phyloP scores from a whole-genome alignment of 64 coral and sea anemone species.

The Cladopsammia gracilis region DNA sequence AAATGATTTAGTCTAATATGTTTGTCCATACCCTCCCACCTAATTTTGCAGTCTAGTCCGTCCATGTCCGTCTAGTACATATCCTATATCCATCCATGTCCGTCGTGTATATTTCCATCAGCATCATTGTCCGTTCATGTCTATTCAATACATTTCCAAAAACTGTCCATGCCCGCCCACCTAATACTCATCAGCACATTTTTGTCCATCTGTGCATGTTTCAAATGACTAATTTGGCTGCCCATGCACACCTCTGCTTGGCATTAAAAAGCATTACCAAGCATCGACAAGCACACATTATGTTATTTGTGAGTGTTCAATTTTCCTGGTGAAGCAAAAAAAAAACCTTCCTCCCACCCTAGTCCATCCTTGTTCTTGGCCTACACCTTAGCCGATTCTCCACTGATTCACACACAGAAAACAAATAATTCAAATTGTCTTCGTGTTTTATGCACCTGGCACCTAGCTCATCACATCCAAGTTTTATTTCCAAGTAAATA shows the following conservation, averaged over 20 bases:
- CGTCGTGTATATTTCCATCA: background rate
- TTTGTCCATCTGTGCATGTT: background rate
- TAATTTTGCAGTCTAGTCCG: constrained; percentile 4
- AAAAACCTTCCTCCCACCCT: constrained; percentile 12
- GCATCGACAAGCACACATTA: constrained; percentile 6
- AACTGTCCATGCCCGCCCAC: background rate
- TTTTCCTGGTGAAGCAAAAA: constrained; percentile 5
- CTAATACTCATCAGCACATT: background rate
- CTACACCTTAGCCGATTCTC: constrained; percentile 25
- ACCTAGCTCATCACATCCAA: constrained; percentile 20
- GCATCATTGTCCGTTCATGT: background rate
- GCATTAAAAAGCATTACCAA: constrained; percentile 4
- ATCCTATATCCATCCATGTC: background rate
- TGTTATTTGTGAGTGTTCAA: background rate
- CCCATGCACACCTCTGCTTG: background rate
- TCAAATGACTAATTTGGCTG: constrained; percentile 17
- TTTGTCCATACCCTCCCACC: background rate
- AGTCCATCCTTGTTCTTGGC: background rate
- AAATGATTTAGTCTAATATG: constrained; percentile 15
- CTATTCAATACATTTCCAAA: too few relatives aligned
- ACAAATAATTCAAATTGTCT: constrained; percentile 30
- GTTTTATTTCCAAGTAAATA: constrained; percentile 9
- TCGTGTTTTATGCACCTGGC: constrained; percentile 22
- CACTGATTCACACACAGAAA: constrained; percentile 18
- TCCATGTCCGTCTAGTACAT: constrained; percentile 8